These are phyloP conservation scores for Choloepus didactylus DNA, from an alignment of 2,797 vertebrate species.

Conservation along the genomic window DNA sequence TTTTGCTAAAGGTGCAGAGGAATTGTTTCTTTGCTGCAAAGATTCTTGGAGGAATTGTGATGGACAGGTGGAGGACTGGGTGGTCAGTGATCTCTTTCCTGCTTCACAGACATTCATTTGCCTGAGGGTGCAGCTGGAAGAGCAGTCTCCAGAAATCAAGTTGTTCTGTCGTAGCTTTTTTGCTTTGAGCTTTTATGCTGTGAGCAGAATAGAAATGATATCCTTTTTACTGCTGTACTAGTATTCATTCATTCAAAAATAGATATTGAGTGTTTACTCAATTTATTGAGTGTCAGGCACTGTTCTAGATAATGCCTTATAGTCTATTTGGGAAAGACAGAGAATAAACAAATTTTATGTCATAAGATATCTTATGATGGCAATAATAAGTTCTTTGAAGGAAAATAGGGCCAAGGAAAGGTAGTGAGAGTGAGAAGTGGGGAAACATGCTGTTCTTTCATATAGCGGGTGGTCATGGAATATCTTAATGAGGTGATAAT, in stretches of 20 bases:
- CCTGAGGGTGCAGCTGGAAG: not conserved
- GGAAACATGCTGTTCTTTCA: not conserved
- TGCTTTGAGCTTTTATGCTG: not conserved
- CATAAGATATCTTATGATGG: not conserved
- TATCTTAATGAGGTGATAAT: not conserved
- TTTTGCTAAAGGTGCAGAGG: not conserved
- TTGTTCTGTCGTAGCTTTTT: not conserved
- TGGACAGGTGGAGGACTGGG: not conserved
- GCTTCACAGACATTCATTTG: not conserved
- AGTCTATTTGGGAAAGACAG: not conserved
- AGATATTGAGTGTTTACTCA: not conserved
- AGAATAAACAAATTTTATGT: not conserved
- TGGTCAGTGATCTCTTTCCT: not conserved
- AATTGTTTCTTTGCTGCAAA: not conserved
- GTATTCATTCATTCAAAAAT: not conserved
- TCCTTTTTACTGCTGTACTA: not conserved
- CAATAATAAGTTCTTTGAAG: not conserved
- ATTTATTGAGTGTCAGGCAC: too few species aligned
- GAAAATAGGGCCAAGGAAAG: not conserved
- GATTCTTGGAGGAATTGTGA: not conserved
- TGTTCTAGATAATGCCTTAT: not conserved
- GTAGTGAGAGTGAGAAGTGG: not conserved
- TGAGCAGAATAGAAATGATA: not conserved
- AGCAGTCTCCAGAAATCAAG: not conserved
- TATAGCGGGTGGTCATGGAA: not conserved